phyloP scores from a whole-genome alignment of 1,140 invertebrate genomes.

The Bombus fervidus region DNA sequence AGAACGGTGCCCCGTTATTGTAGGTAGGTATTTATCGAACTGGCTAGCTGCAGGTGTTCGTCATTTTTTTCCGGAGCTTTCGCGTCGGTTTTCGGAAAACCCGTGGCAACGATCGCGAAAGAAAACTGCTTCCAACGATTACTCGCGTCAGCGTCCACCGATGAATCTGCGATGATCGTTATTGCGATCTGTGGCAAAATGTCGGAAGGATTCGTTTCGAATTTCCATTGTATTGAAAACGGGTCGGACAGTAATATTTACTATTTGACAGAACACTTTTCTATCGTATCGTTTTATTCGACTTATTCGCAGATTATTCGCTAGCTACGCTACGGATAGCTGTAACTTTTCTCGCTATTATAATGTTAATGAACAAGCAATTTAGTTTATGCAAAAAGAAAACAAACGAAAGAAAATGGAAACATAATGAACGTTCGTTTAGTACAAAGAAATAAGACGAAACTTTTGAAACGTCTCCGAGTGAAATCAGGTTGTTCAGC shows the following conservation, averaged over 20 bases:
- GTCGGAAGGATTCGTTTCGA: not conserved
- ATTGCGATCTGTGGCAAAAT: not conserved
- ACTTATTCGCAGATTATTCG: not conserved
- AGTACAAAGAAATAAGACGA: not conserved
- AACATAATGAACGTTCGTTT: not conserved
- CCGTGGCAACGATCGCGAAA: conserved; percentile 1
- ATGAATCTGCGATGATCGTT: not conserved
- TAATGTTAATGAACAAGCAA: too few relatives aligned
- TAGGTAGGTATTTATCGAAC: conserved; percentile 50
- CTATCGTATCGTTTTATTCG: not conserved
- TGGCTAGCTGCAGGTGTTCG: conserved; percentile 50
- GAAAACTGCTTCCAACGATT: conserved; percentile 4
- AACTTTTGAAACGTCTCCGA: not conserved
- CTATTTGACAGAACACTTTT: not conserved
- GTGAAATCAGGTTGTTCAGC: not conserved
- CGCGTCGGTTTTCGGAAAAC: conserved; percentile 31
- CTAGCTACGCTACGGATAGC: too few relatives aligned
- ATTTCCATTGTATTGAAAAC: not conserved
- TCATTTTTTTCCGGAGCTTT: conserved; percentile 44
- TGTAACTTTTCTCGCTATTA: not conserved
- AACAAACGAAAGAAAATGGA: not conserved
- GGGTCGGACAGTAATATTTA: not conserved
- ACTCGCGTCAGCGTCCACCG: not conserved
- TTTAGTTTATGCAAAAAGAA: too few relatives aligned
- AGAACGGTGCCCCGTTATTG: conserved; percentile 26